Percentiles rank a stretch among this genome's conserved stretches.
Conservation (phyloP, 2,113 vertebrate species). For the Petrocephalus microphthalmus region DNA sequence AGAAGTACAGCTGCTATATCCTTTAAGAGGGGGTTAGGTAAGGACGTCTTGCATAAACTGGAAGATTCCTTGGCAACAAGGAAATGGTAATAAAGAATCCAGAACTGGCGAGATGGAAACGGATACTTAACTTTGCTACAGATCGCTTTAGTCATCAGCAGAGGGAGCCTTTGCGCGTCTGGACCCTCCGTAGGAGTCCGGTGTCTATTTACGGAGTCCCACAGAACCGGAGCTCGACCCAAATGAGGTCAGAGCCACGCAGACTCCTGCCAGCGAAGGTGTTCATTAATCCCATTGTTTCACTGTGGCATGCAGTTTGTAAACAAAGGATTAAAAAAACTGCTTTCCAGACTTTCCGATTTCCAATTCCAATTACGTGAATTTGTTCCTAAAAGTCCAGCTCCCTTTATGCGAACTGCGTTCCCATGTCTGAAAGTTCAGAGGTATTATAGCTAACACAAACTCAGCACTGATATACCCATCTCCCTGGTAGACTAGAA, state of each 20-base stretch:
- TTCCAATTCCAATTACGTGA: constrained; percentile 15
- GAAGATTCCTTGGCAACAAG: background rate
- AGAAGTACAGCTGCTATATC: constrained; percentile 25
- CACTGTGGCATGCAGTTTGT: constrained; percentile 20
- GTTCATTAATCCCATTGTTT: background rate
- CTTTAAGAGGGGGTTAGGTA: background rate
- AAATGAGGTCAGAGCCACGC: background rate
- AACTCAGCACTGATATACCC: constrained; percentile 28
- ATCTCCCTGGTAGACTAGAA: constrained; percentile 40
- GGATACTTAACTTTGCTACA: background rate
- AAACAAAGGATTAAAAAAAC: constrained; percentile 6
- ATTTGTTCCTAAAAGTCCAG: constrained; percentile 31
- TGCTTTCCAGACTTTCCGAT: background rate
- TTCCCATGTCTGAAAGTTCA: constrained; percentile 39
- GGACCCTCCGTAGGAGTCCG: background rate
- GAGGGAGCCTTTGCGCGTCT: background rate
- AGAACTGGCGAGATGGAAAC: background rate
- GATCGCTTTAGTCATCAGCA: background rate
- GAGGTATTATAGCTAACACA: constrained; percentile 26
- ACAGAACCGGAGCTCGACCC: background rate
- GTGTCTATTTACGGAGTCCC: background rate
- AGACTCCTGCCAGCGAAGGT: background rate
- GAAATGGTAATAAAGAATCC: constrained; percentile 19
- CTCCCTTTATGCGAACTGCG: constrained; percentile 33
- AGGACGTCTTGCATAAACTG: constrained; percentile 6